Evolutionary conservation across 2,888 invertebrate genomes (phyloP).

Genomic region (Agrochola lychnidis): DNA sequence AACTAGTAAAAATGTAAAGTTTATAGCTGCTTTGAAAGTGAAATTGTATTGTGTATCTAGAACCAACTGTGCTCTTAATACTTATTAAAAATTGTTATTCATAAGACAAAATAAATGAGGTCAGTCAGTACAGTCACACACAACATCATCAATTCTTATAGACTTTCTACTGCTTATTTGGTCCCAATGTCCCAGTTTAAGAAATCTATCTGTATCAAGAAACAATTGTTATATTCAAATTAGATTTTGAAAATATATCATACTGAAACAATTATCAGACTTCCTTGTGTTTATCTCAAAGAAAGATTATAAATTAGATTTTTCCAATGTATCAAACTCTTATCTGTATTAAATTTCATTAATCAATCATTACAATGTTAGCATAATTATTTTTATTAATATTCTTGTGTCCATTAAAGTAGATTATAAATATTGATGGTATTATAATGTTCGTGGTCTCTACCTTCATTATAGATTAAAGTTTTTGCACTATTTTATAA

Average conservation of each 20-base stretch:
- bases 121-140: conserved; percentile 15
- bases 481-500: background rate
- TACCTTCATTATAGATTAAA: background rate
- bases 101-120: conserved; percentile 20
- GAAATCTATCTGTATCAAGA: background rate
- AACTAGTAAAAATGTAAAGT: conserved; percentile 17
- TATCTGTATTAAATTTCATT: conserved; percentile 12
- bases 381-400: conserved; percentile 19
- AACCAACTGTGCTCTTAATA: conserved; percentile 16
- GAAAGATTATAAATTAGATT: conserved; percentile 22
- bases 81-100: conserved; percentile 33
- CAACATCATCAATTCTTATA: conserved; percentile 14
- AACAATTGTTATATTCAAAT: background rate
- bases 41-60: conserved; percentile 3
- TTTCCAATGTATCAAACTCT: background rate
- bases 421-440: background rate
- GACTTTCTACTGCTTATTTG: conserved; percentile 39
- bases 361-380: conserved; percentile 13
- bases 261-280: background rate
- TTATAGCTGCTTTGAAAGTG: conserved; percentile 17
- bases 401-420: background rate
- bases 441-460: background rate
- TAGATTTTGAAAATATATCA: background rate
- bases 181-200: background rate
- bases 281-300: conserved; percentile 25